Evolutionary conservation across 2,113 vertebrate species (phyloP), one percentile per base, ranked within the genome.

Genomic region (Opisthocomus hoazin): DNA sequence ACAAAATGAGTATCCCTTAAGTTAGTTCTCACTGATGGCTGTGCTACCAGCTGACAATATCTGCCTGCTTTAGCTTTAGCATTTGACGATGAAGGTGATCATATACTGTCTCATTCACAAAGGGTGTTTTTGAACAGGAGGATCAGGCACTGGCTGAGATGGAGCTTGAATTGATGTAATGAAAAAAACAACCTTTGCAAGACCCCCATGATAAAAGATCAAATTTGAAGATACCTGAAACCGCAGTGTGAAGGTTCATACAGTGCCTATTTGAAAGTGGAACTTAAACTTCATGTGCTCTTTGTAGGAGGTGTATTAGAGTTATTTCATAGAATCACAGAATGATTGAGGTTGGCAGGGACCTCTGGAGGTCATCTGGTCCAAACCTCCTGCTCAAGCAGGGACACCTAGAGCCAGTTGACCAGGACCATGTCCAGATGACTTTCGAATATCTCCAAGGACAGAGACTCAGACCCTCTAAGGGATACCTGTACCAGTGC

Each of bases 361-460:
- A 41, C 22, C 37, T 68, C 63, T 57, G 64, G 15, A 75, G 36
- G 10, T 43, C n/a, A 36, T 36, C 75, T 37, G 41, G 15, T 34
- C 41, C 46, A 63, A 81, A 22, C 9, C 9, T 30, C 17, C 61
- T 43, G 50, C 36, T 37, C 36, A 34, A 15, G 54, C 10, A 50
- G 8, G n/a, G 29, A 11, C 13, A 63, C 57, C 22, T 34, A 14
- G 12, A 37, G 23, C 50, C 3, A 0, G 32, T 56, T 61, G 27
- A 27, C 46, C 3, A 1, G 19, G 17, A 69, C n/a, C 7, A 9
- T 18, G 26, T 61, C 36, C 46, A 34, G 46, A 21, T 1, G 1
- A 22, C 19, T 75, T 81, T 24, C 29, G 11, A 54, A n/a, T 66
- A 41, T 26, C 41, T 75, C 45, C 30, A 57, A 51, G 48, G 51